Percentiles rank a stretch among this genome's conserved stretches.
These are phyloP conservation scores for Xestia ashworthii DNA, from an alignment of 2,888 invertebrate genomes.

Conservation along the genomic window DNA sequence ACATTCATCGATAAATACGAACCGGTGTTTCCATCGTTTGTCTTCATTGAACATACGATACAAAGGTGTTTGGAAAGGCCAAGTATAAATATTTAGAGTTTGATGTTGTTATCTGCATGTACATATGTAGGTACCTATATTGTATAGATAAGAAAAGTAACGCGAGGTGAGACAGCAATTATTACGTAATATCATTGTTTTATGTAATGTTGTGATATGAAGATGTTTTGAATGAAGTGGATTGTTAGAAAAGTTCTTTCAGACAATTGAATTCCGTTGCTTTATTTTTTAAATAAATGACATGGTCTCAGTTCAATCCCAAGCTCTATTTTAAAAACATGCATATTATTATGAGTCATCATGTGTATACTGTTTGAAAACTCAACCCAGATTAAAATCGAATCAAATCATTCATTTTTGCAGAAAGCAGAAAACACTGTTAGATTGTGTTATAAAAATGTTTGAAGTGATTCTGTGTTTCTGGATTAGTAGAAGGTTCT, in stretches of 20 bases:
- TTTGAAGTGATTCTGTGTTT: no score
- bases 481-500: not conserved
- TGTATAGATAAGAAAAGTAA: slow-evolving; percentile 56
- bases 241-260: slow-evolving; percentile 1
- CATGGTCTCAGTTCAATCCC: not conserved
- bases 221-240: slow-evolving; percentile 16
- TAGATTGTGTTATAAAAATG: no score
- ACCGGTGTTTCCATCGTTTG: slow-evolving; percentile 41
- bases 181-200: slow-evolving; percentile 61
- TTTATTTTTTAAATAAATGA: slow-evolving; percentile 18
- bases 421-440: no score
- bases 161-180: slow-evolving; percentile 55
- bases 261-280: not conserved
- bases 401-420: no score
- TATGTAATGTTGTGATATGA: slow-evolving; percentile 48
- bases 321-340: not conserved
- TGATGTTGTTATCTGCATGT: slow-evolving; percentile 55
- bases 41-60: slow-evolving; percentile 46
- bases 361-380: no score
- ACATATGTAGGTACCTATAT: slow-evolving; percentile 43
- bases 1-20: slow-evolving; percentile 48
- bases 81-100: slow-evolving; percentile 61
- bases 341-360: no score
- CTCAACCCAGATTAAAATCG: no score
- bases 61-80: slow-evolving; percentile 56